Conservation (phyloP, 2,888 invertebrate species). For the Drosophila fulvimacula region DNA sequence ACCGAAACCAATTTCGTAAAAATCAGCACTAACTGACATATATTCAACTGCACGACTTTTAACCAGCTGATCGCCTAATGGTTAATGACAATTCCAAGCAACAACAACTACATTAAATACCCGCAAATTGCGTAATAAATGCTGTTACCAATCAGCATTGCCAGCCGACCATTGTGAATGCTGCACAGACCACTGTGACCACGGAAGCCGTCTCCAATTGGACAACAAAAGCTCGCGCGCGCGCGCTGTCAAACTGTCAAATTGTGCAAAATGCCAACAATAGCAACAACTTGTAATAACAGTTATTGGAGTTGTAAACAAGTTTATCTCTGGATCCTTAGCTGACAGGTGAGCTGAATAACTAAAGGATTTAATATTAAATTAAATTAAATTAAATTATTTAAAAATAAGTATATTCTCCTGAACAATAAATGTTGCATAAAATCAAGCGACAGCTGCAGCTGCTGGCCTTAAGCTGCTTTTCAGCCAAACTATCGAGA, state of each 20-base stretch:
- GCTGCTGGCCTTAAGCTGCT: not conserved
- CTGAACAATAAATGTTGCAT: not conserved
- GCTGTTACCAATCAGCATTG: constrained; percentile 18
- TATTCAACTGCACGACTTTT: constrained; percentile 58
- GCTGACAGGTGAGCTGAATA: constrained; percentile 11
- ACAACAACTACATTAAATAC: constrained; percentile 20
- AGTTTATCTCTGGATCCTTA: constrained; percentile 29
- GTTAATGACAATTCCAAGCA: constrained; percentile 51
- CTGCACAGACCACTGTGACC: constrained; percentile 37
- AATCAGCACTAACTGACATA: constrained; percentile 44
- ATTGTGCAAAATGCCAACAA: constrained; percentile 51
- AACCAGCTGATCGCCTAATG: constrained; percentile 47
- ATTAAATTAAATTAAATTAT: not conserved
- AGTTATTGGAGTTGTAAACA: constrained; percentile 39
- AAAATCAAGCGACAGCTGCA: constrained; percentile 7
- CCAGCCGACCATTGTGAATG: constrained; percentile 19
- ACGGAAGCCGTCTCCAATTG: constrained; percentile 65
- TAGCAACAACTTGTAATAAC: constrained; percentile 23
- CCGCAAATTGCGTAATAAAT: constrained; percentile 41
- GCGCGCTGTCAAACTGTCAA: constrained; percentile 58
- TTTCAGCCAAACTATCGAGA: constrained; percentile 2
- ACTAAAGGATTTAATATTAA: constrained; percentile 4
- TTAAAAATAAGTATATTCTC: not conserved
- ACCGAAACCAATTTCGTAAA: constrained; percentile 38
- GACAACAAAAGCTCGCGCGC: constrained; percentile 36